Evolutionary conservation across 2,113 vertebrate genomes (phyloP).

Genomic region (Onychostruthus taczanowskii): DNA sequence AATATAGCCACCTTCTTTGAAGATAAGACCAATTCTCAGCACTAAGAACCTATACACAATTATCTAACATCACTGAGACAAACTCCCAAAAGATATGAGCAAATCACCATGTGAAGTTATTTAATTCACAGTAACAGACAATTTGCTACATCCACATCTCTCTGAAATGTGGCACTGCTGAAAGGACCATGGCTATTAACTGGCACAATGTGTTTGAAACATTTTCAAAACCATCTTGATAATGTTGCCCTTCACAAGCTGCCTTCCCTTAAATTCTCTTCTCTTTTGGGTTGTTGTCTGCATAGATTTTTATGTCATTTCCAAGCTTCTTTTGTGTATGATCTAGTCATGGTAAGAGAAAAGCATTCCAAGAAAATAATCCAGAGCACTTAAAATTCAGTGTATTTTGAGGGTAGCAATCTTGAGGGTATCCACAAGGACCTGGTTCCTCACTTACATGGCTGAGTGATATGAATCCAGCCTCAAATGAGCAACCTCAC

Average conservation of each 20-base stretch:
- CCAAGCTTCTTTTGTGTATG: neutral
- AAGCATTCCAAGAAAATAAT: neutral
- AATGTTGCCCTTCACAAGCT: neutral
- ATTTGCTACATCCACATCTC: neutral
- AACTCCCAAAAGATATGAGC: neutral
- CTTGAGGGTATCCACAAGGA: neutral
- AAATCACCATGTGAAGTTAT: neutral
- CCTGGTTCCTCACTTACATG: neutral
- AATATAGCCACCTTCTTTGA: neutral
- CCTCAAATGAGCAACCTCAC: neutral
- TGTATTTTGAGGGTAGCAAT: neutral
- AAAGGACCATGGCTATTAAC: neutral
- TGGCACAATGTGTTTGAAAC: neutral
- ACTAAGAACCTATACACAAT: neutral
- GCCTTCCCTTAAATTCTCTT: neutral
- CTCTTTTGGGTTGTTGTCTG: neutral
- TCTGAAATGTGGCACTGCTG: neutral
- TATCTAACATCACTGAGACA: neutral
- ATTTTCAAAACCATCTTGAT: neutral
- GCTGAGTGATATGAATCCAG: rapidly evolving
- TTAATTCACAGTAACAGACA: neutral
- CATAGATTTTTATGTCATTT: neutral
- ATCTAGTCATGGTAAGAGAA: neutral
- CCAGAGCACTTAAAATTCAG: neutral
- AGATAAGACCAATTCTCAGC: neutral